Evolutionary conservation across 2,888 invertebrate genomes (phyloP).

Genomic region (Pelosia muscerda): DNA sequence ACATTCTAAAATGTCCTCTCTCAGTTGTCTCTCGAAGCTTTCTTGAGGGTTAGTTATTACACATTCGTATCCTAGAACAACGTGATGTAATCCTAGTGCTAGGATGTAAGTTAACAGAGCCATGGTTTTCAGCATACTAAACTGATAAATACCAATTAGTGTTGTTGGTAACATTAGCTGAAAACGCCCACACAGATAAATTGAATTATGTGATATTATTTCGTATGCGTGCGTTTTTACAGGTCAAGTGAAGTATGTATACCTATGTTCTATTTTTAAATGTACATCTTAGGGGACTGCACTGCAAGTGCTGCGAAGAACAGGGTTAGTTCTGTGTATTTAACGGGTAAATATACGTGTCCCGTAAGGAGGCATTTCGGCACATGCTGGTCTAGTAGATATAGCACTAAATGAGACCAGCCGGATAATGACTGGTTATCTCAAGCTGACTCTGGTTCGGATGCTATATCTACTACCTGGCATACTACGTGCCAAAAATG

Average conservation of each 20-base stretch:
- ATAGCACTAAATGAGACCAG: no score
- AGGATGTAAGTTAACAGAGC: constrained; percentile 24
- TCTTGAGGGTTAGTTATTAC: constrained; percentile 25
- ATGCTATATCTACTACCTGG: no score
- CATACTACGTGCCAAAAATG: no score
- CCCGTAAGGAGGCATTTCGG: no score
- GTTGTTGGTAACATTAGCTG: constrained; percentile 16
- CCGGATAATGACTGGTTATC: no score
- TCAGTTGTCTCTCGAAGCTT: constrained; percentile 47
- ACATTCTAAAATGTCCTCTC: constrained; percentile 26
- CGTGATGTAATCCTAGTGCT: constrained; percentile 20
- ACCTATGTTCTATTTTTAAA: neutral
- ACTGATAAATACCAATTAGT: neutral
- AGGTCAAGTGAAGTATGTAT: neutral
- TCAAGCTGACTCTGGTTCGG: no score
- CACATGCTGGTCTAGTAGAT: no score
- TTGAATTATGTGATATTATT: neutral
- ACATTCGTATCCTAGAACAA: constrained; percentile 26
- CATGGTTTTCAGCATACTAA: constrained; percentile 37
- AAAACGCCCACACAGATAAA: constrained; percentile 35
- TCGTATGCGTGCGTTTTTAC: neutral
- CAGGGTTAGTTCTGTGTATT: no score
- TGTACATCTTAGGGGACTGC: neutral
- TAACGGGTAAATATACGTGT: no score
- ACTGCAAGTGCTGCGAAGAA: no score